Percentiles rank a stretch among this genome's conserved stretches.
These are phyloP conservation scores for Zalophus californianus DNA, from an alignment of 2,797 vertebrate species.

Conservation along the genomic window DNA sequence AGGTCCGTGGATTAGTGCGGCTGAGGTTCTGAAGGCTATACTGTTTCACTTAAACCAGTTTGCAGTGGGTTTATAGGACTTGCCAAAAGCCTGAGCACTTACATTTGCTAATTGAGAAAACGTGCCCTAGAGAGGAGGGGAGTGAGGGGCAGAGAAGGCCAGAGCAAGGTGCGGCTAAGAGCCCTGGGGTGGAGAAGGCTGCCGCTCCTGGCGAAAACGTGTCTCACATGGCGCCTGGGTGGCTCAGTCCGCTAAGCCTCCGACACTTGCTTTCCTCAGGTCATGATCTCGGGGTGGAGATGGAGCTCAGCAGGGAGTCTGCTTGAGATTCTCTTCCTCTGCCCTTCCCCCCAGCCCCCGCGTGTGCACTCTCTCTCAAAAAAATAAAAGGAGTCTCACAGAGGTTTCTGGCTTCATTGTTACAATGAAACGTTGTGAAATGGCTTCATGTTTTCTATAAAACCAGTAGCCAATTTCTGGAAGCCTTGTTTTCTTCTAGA, in stretches of 20 bases:
- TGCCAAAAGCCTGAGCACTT: neutral
- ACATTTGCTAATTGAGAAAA: neutral
- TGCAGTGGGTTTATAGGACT: neutral
- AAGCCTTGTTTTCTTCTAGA: neutral
- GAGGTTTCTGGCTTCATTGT: neutral
- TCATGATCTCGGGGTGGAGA: no score
- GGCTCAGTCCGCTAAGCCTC: neutral
- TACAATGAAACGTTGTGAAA: neutral
- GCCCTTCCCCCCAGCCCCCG: neutral
- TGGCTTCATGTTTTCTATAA: neutral
- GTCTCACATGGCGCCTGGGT: neutral
- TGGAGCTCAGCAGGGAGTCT: neutral
- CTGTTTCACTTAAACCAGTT: no score
- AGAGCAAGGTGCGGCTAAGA: neutral
- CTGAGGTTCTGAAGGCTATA: neutral
- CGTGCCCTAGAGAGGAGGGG: neutral
- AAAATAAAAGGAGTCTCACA: neutral
- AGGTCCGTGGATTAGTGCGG: accelerated
- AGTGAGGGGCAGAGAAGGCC: neutral
- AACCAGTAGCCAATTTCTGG: neutral
- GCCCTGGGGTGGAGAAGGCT: neutral
- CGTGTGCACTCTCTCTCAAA: neutral
- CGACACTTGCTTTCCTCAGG: neutral
- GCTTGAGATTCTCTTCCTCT: neutral
- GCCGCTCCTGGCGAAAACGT: accelerated